Base-by-base conservation (phyloP, 2,113 vertebrate species). In the Tragelaphus scriptus region DNA sequence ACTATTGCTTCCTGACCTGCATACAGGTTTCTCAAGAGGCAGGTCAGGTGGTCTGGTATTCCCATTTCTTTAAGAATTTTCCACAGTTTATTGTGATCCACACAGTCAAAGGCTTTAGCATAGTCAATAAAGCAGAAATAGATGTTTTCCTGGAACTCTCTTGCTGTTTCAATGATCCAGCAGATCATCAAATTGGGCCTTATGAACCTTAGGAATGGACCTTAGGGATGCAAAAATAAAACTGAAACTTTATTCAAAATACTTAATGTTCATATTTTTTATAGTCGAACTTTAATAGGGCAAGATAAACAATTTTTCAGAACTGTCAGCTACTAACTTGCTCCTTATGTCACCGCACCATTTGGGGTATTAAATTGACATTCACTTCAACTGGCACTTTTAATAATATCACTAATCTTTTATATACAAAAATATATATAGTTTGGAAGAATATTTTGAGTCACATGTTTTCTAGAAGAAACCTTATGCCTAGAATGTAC, bases 261-360 rank as follows among this genome's bases (percentile, higher is more conserved):
- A 40, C 17, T 82, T 80, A 51, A 92, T 53, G 75, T 90, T 92
- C 56, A 81, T 85, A 23, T 59, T 84, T 86, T 80, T 56, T 71
- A 90, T 91, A 82, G 59, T 94, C 30, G 21, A 3, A 90, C 88
- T 96, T 90, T 88, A 97, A 95, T 88, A 90, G 30, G 30, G 23
- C 47, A 91, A 93, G 30, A 55, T 36, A 91, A 82, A 61, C 17
- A 19, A 58, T 65, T 90, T 90, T 95, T 96, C 88, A 96, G 58
- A 96, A 75, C 88, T 36, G 30, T 90, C 87, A 97, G 40, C 91
- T 93, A 36, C 85, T 63, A 63, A 88, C 40, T 59, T 91, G 15
- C 26, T 90, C 75, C 88, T 88, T 55, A 81, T 95, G 81, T 92
- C 59, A 90, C 58, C 1, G 0, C 5, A 28, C 80, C 59, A 94